Conservation (phyloP, 2,113 vertebrate species). For the Rutilus rutilus region DNA sequence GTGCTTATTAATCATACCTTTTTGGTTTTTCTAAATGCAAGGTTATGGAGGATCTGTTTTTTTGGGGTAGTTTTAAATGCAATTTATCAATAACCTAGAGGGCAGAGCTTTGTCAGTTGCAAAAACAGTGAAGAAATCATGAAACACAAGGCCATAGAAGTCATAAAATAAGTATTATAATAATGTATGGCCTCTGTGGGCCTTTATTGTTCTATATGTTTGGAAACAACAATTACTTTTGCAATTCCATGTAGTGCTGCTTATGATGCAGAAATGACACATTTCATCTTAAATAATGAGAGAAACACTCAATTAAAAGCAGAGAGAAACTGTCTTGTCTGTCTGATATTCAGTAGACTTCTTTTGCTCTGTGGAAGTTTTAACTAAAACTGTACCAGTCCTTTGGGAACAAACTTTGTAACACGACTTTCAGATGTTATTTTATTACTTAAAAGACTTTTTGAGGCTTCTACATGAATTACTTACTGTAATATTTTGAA, state of each 20-base stretch:
- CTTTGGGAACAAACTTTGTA: conserved; percentile 44
- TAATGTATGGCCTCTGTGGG: not conserved
- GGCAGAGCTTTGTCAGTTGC: not conserved
- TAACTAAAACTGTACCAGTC: conserved; percentile 15
- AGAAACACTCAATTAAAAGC: conserved; percentile 15
- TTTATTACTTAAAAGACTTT: conserved; percentile 46
- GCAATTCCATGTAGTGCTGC: not conserved
- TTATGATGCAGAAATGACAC: conserved; percentile 5
- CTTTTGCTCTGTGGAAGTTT: not conserved
- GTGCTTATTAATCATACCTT: not conserved
- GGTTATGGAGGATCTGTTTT: not conserved
- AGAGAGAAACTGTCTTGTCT: not conserved
- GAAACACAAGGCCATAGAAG: not conserved
- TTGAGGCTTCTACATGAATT: conserved; percentile 21
- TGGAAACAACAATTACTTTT: not conserved
- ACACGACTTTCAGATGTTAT: conserved; percentile 34
- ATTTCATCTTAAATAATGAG: conserved; percentile 1
- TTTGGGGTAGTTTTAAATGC: not conserved
- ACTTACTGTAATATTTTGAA: conserved; percentile 10
- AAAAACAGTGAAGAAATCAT: not conserved
- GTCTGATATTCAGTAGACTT: not conserved
- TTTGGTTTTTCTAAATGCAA: not conserved
- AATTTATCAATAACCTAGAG: not conserved
- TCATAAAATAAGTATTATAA: not conserved
- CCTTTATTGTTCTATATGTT: not conserved